phyloP scores from a whole-genome alignment of 2,888 invertebrate genomes.

The Orchesella flavescens region DNA sequence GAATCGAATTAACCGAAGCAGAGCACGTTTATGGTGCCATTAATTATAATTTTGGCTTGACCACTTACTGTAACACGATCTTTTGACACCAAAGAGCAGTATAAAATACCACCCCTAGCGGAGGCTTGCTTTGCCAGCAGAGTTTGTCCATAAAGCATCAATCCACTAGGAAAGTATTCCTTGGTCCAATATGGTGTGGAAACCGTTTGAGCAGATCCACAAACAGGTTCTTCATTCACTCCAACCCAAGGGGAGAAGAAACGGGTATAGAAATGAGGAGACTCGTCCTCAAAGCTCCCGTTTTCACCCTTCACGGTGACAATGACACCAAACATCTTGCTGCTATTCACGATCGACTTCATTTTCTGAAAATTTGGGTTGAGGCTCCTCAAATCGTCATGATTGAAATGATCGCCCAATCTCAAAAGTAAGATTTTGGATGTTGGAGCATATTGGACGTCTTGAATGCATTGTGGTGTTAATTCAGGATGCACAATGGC shows the following conservation, averaged over 20 bases:
- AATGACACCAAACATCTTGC: slow-evolving; percentile 72
- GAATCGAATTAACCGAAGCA: too few relatives aligned
- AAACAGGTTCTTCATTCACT: slow-evolving; percentile 75
- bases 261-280: slow-evolving; percentile 74
- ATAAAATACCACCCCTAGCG: slow-evolving; percentile 29
- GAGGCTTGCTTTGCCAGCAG: slow-evolving; percentile 34
- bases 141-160: slow-evolving; percentile 35
- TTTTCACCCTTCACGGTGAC: slow-evolving; percentile 72
- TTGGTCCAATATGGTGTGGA: slow-evolving; percentile 70
- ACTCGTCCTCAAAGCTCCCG: slow-evolving; percentile 28
- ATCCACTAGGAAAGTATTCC: slow-evolving; percentile 34
- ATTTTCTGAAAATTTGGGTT: slow-evolving; percentile 62
- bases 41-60: too few relatives aligned
- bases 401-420: slow-evolving; percentile 63
- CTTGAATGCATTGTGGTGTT: slow-evolving; percentile 63
- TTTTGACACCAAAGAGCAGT: slow-evolving; percentile 43
- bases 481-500: slow-evolving; percentile 65
- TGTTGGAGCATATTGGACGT: slow-evolving; percentile 69
- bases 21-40: too few relatives aligned
- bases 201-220: slow-evolving; percentile 37
- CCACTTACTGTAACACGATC: too few relatives aligned
- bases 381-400: slow-evolving; percentile 65
- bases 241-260: slow-evolving; percentile 75
- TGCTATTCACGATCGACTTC: slow-evolving; percentile 64
- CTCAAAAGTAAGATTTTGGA: slow-evolving; percentile 72